phyloP scores from a whole-genome alignment of 2,797 vertebrate species.

The Micromesistius poutassou region DNA sequence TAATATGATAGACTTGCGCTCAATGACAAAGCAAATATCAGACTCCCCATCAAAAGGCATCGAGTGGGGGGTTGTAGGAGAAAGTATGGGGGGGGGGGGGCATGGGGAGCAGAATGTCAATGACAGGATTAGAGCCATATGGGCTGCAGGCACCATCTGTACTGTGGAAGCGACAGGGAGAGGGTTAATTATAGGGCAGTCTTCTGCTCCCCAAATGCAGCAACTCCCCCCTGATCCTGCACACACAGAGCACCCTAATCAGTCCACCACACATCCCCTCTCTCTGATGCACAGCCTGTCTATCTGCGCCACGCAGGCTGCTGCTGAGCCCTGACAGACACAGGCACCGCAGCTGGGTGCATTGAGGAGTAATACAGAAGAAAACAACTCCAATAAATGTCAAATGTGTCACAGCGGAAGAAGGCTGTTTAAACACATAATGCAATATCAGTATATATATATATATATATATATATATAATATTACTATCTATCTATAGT shows the following conservation, averaged over 20 bases:
- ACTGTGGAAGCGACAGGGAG: slow-evolving; percentile 78
- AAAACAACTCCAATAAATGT: background rate
- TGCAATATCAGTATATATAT: too few species aligned
- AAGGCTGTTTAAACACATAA: too few species aligned
- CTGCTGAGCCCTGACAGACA: slow-evolving; percentile 48
- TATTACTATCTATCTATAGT: background rate
- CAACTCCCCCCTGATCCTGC: slow-evolving; percentile 67
- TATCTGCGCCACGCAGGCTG: slow-evolving; percentile 57
- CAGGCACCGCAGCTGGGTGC: slow-evolving; percentile 64
- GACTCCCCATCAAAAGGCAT: slow-evolving; percentile 54
- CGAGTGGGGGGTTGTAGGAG: slow-evolving; percentile 46
- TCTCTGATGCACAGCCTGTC: slow-evolving; percentile 52
- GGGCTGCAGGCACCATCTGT: slow-evolving; percentile 82
- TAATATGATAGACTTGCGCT: slow-evolving; percentile 31
- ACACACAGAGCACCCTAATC: slow-evolving; percentile 74
- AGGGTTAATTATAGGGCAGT: slow-evolving; percentile 84
- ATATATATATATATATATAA: too few species aligned
- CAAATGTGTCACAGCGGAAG: slow-evolving; percentile 1
- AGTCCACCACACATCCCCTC: slow-evolving; percentile 67
- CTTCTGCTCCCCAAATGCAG: slow-evolving; percentile 68
- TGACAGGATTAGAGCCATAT: slow-evolving; percentile 85
- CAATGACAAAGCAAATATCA: slow-evolving; percentile 43
- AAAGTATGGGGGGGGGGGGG: slow-evolving; percentile 26
- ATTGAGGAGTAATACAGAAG: slow-evolving; percentile 20
- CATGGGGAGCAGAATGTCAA: slow-evolving; percentile 76